phyloP scores from a whole-genome alignment of 2,797 vertebrate species.

The Notamacropus eugenii region DNA sequence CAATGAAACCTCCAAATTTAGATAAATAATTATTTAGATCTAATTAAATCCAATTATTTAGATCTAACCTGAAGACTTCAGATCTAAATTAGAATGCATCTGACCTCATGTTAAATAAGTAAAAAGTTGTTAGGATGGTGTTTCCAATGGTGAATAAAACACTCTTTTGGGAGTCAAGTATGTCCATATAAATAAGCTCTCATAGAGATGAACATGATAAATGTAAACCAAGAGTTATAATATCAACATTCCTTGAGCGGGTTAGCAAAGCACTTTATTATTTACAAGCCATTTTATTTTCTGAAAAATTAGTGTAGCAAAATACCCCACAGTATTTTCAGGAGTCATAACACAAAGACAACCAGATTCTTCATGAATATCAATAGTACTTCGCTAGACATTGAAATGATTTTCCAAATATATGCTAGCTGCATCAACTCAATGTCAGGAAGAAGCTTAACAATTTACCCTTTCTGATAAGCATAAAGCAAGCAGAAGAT shows the following conservation, averaged over 20 bases:
- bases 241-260: not conserved
- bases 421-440: not conserved
- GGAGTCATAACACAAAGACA: not conserved
- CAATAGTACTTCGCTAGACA: not conserved
- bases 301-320: not conserved
- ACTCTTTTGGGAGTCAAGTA: not conserved
- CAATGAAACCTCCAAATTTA: constrained; percentile 59
- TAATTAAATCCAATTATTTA: not conserved
- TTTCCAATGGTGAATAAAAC: constrained; percentile 22
- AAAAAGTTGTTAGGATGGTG: constrained; percentile 22
- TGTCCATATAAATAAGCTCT: constrained; percentile 13
- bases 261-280: not conserved
- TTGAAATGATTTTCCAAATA: not conserved
- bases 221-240: constrained; percentile 26
- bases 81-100: constrained; percentile 1
- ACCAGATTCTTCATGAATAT: not conserved
- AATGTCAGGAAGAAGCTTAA: not conserved
- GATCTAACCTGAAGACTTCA: not conserved
- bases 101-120: not conserved
- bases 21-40: not conserved
- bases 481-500: constrained; percentile 30
- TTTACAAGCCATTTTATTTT: not conserved
- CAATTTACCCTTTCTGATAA: not conserved
- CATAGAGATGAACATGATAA: constrained; percentile 1
- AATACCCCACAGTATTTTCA: not conserved